Evolutionary conservation across 2,113 vertebrate genomes (phyloP).

Genomic region (Tinamus guttatus): DNA sequence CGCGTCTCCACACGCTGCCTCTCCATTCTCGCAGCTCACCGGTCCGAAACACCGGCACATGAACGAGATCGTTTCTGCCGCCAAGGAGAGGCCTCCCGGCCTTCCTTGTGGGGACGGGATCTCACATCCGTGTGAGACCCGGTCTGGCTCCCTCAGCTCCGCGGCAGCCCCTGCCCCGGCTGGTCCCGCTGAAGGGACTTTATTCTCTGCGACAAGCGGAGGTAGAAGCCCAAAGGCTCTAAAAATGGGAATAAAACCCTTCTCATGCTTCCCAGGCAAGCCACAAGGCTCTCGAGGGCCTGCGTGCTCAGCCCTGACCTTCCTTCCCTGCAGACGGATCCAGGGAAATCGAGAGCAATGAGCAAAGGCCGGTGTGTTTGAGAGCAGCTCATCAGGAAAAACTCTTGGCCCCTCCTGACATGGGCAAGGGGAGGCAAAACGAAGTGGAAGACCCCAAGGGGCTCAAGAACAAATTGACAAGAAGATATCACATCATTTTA

Average conservation of each 20-base stretch:
- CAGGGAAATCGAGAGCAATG: background rate
- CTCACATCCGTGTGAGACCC: too few species aligned
- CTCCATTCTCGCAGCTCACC: background rate
- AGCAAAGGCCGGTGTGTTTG: background rate
- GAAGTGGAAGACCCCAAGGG: fast-evolving
- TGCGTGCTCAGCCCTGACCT: background rate
- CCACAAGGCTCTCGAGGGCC: background rate
- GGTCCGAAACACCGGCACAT: background rate
- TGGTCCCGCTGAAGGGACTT: background rate
- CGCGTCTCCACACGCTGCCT: background rate
- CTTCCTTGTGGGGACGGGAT: background rate
- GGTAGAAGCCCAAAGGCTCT: fast-evolving
- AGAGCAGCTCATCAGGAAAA: background rate
- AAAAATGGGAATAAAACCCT: background rate
- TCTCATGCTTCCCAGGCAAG: background rate
- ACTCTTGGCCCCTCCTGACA: background rate
- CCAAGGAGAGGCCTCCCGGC: background rate
- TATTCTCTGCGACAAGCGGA: background rate
- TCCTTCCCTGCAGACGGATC: background rate
- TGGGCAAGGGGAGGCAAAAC: background rate
- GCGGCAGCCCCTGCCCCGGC: background rate
- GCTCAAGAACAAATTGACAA: background rate
- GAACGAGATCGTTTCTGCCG: background rate
- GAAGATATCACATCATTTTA: background rate
- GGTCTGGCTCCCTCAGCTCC: fast-evolving